phyloP scores from a whole-genome alignment of 2,888 invertebrate species.

The Stenotaenia linearis region DNA sequence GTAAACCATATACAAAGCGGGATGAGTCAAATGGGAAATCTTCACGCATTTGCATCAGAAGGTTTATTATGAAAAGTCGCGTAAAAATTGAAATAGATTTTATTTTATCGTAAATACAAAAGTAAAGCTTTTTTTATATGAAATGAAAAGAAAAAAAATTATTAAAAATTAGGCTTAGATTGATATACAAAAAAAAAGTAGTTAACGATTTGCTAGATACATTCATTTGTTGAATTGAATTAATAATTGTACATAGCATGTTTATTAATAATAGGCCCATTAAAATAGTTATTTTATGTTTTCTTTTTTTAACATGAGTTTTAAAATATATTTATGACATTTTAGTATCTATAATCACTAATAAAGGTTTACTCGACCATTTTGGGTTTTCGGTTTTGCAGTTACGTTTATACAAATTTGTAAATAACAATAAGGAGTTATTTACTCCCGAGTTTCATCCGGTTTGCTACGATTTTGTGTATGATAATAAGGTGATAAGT shows the following conservation, averaged over 20 bases:
- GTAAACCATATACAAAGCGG: constrained; percentile 83
- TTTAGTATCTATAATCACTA: neutral
- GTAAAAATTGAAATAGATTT: neutral
- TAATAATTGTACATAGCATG: neutral
- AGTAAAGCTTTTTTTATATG: too few species aligned
- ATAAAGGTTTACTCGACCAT: neutral
- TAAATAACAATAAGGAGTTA: neutral
- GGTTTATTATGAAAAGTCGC: constrained; percentile 27
- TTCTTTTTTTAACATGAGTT: neutral
- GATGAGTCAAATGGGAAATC: constrained; percentile 50
- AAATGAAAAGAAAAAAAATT: neutral
- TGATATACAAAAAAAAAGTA: neutral
- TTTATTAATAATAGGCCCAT: neutral
- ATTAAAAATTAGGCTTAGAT: neutral
- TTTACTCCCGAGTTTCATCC: too few species aligned
- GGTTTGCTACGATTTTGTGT: neutral
- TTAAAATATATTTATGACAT: neutral
- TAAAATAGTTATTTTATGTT: neutral
- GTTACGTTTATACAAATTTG: too few species aligned
- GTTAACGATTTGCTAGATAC: neutral
- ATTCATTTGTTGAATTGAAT: neutral
- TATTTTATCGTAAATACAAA: neutral
- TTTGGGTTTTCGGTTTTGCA: too few species aligned
- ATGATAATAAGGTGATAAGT: neutral
- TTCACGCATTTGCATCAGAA: constrained; percentile 46